phyloP scores from a whole-genome alignment of 2,888 invertebrate species.

The Eubasilissa splendida region DNA sequence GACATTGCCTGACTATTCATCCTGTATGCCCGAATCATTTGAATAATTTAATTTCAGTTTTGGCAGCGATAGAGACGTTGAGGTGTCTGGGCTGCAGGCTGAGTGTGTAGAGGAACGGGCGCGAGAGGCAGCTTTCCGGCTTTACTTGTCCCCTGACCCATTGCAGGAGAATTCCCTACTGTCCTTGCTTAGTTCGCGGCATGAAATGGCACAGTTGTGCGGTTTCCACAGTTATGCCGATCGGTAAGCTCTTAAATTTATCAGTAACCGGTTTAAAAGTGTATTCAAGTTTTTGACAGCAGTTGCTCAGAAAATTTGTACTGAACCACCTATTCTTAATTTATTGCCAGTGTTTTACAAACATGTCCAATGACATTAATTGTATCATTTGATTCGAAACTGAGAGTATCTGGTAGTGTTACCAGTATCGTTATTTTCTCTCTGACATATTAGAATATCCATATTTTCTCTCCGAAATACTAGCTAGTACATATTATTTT shows the following conservation, averaged over 20 bases:
- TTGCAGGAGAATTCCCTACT: constrained; percentile 84
- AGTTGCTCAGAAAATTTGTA: too few relatives aligned
- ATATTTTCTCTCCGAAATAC: too few relatives aligned
- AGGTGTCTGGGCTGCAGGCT: constrained; percentile 87
- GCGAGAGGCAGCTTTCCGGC: constrained; percentile 90
- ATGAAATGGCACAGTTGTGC: constrained; percentile 87
- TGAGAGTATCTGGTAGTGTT: too few relatives aligned
- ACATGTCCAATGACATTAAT: too few relatives aligned
- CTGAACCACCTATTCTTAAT: too few relatives aligned
- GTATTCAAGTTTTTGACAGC: not conserved
- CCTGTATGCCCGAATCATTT: too few relatives aligned
- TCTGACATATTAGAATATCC: too few relatives aligned
- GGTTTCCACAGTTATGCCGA: constrained; percentile 93
- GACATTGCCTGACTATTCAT: too few relatives aligned
- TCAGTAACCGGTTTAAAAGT: not conserved
- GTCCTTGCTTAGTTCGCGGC: constrained; percentile 81
- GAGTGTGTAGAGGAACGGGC: constrained; percentile 85
- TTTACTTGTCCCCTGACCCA: constrained; percentile 85
- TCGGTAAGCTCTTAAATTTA: constrained; percentile 68
- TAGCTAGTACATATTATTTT: too few relatives aligned
- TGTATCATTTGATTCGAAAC: too few relatives aligned
- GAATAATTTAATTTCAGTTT: constrained; percentile 64
- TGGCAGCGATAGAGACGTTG: constrained; percentile 79
- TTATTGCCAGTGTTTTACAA: too few relatives aligned
- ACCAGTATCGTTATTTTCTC: too few relatives aligned